Conservation (phyloP, 2,113 vertebrate species). For the Pelusios castaneus region DNA sequence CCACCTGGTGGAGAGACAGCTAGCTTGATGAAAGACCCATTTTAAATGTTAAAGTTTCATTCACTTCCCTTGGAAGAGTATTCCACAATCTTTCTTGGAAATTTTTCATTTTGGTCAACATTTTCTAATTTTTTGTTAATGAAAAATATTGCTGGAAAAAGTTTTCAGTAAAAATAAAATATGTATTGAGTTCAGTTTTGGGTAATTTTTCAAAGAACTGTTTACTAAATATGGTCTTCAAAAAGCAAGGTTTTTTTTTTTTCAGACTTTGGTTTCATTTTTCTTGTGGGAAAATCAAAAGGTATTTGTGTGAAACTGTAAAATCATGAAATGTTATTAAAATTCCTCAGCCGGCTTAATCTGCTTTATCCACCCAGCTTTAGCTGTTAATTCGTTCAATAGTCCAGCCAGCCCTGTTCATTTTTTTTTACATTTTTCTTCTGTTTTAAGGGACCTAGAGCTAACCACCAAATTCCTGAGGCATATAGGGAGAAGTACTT, state of each 20-base stretch:
- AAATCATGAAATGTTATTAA: background rate
- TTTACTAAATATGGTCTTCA: background rate
- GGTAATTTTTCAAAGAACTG: background rate
- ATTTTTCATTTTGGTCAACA: background rate
- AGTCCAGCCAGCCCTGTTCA: background rate
- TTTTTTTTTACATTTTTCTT: background rate
- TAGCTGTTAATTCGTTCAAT: background rate
- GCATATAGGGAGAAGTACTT: background rate
- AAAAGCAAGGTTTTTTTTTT: background rate
- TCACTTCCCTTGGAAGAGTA: background rate
- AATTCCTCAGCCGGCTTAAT: background rate
- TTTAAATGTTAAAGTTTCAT: background rate
- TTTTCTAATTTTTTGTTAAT: background rate
- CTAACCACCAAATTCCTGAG: background rate
- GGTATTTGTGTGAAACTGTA: background rate
- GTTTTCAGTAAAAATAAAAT: background rate
- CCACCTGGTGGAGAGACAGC: background rate
- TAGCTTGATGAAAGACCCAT: background rate
- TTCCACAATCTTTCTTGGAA: background rate
- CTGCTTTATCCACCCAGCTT: background rate
- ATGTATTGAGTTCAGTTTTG: background rate
- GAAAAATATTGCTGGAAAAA: background rate
- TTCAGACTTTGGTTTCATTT: background rate
- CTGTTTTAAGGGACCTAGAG: background rate
- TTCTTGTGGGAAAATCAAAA: background rate